Conservation (phyloP, 2,888 invertebrate genomes). For the Lycia hirtaria region DNA sequence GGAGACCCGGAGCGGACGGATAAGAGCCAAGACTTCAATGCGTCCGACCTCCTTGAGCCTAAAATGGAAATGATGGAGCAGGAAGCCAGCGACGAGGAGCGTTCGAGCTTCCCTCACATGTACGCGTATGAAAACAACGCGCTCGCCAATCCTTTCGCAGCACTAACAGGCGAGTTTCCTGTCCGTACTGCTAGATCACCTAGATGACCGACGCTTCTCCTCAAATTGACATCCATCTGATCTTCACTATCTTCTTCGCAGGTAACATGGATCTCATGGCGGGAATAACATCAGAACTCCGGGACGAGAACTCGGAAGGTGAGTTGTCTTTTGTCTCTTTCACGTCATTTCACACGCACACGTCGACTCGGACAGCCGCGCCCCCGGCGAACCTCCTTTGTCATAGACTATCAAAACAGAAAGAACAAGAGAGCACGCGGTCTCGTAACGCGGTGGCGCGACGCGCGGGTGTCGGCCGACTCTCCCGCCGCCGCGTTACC, state of each 20-base stretch:
- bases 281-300: conserved; percentile 74
- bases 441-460: conserved; percentile 69
- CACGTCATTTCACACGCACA: conserved; percentile 81
- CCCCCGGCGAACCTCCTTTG: conserved; percentile 79
- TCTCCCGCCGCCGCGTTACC: conserved; percentile 53
- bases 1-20: conserved; percentile 71
- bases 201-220: neutral
- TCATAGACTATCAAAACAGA: conserved; percentile 37
- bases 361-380: conserved; percentile 84
- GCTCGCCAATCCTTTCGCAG: conserved; percentile 80
- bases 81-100: conserved; percentile 88
- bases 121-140: conserved; percentile 77
- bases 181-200: neutral
- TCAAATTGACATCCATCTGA: conserved; percentile 4
- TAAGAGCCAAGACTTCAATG: conserved; percentile 77
- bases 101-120: conserved; percentile 73
- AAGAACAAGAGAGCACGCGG: conserved; percentile 64
- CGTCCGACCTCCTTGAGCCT: conserved; percentile 85
- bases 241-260: conserved; percentile 45
- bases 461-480: conserved; percentile 81
- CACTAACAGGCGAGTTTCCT: conserved; percentile 67
- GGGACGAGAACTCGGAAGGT: conserved; percentile 81
- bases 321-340: conserved; percentile 66
- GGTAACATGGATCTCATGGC: conserved; percentile 81
- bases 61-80: conserved; percentile 91